Evolutionary conservation across 2,888 invertebrate genomes (phyloP), one percentile per base, ranked within the genome.

Genomic region (Phengaris alcon): DNA sequence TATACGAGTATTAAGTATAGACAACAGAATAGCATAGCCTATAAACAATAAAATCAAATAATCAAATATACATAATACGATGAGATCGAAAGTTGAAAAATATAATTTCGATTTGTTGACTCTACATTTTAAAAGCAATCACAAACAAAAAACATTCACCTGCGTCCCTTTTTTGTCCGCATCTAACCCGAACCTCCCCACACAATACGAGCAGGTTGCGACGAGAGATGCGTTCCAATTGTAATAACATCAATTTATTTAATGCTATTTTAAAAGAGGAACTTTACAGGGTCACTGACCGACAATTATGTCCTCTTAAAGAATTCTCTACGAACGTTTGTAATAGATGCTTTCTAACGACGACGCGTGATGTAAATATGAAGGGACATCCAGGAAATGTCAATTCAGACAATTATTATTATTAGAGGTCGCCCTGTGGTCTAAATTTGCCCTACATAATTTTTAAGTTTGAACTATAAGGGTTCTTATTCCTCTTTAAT

Each of bases 181-280:
- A 74, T 76, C 74, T 48, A 75, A 77, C 68, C 75, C 75, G 76
- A 82, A 78, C 82, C 82, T 84, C 84, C 85, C 64, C 35, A 35
- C 82, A 83, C 84, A 86, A 85, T 84, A 83, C 85, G 84, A 84
- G 84, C 85, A 84, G 85, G 87, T 88, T 87, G 88, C 88, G 84
- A 86, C 82, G 87, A 87, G 84, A 88, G 87, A 86, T 87, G 86
- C 88, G 87, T 88, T 88, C 88, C 90, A 90, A 90, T 91, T 90
- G 91, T 92, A 91, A 90, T 91, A 92, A 90, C 90, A 89, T 90
- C 93, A 93, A 93, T 93, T 93, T 92, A 92, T 92, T 91, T 91
- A 93, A 91, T 87, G 88, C 88, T 91, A 88, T 91, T 91, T 92
- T 91, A 93, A 90, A 92, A 85, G 88, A 90, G 91, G 89, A 91